Conservation (phyloP, 2,113 vertebrate species). For the Peromyscus leucopus region DNA sequence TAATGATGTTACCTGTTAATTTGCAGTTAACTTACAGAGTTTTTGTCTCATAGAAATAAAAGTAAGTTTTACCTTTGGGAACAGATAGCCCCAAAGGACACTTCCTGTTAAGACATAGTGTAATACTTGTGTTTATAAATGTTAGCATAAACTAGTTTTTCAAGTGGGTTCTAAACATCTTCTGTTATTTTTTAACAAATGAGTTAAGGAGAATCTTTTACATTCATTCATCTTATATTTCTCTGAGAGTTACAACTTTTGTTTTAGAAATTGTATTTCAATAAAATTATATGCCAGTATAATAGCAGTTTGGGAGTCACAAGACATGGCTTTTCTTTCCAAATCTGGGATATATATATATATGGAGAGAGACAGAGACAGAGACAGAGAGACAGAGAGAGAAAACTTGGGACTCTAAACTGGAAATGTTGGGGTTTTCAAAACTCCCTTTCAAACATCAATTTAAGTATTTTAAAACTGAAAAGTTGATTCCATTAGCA, state of each 20-base stretch:
- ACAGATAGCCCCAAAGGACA: background rate
- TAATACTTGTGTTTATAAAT: background rate
- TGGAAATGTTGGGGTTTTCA: background rate
- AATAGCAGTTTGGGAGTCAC: background rate
- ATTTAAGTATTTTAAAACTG: constrained; percentile 19
- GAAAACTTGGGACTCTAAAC: background rate
- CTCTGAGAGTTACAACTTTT: background rate
- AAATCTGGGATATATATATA: background rate
- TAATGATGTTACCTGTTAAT: constrained; percentile 10
- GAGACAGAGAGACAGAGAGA: too few relatives aligned
- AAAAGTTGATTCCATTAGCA: background rate
- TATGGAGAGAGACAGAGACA: too few relatives aligned
- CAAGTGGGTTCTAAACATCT: background rate
- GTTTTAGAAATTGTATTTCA: background rate
- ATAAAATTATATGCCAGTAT: background rate
- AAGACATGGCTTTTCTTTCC: background rate
- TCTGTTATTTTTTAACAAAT: background rate
- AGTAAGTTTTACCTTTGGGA: background rate
- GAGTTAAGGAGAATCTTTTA: background rate
- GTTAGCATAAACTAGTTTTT: background rate
- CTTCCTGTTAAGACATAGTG: background rate
- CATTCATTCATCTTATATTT: background rate
- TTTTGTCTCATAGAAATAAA: background rate
- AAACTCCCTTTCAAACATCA: background rate
- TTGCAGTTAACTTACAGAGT: background rate